A percentile compares a stretch with the other conserved stretches of the same genome.
These are phyloP conservation scores for Diplogasteroides magnus DNA, from an alignment of 1,140 invertebrate species.

Conservation along the genomic window DNA sequence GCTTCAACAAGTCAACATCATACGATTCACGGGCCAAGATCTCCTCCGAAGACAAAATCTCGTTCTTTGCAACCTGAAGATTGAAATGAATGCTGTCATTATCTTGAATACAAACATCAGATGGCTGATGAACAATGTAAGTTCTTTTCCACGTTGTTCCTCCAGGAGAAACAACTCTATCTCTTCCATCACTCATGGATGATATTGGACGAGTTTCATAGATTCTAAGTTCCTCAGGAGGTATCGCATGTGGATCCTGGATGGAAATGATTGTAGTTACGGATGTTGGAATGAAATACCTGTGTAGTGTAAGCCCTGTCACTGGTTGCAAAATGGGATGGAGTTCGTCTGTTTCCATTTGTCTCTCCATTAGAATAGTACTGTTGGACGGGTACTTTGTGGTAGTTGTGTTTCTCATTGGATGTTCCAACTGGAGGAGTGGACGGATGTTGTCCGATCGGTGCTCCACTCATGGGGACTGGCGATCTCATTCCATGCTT, in stretches of 20 bases:
- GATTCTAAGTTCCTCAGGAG: slow-evolving; percentile 10
- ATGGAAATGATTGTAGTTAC: not conserved
- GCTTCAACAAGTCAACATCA: slow-evolving; percentile 45
- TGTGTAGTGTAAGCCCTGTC: not conserved
- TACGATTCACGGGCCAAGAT: slow-evolving; percentile 45
- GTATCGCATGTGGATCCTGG: slow-evolving; percentile 28
- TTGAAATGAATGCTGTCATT: slow-evolving; percentile 1
- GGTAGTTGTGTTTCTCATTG: slow-evolving; percentile 1
- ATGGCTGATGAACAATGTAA: slow-evolving; percentile 41
- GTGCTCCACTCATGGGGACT: slow-evolving; percentile 14
- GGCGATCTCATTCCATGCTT: slow-evolving; percentile 25
- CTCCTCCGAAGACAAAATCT: slow-evolving; percentile 53
- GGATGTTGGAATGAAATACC: not conserved
- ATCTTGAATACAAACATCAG: slow-evolving; percentile 5
- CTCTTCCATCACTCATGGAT: slow-evolving; percentile 26
- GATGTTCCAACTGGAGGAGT: not conserved
- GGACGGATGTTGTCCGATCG: slow-evolving; percentile 9
- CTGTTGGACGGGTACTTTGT: slow-evolving; percentile 1
- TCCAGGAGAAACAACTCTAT: slow-evolving; percentile 1
- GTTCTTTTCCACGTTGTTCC: slow-evolving; percentile 46
- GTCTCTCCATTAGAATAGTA: not conserved
- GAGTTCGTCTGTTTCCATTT: not conserved
- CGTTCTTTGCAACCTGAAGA: slow-evolving; percentile 40
- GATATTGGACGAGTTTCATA: slow-evolving; percentile 52
- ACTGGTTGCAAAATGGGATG: not conserved